Evolutionary conservation across 35 echinoderm and acorn worm species (phyloP), one percentile per base, ranked within the genome.

Genomic region (Ophioderma brevispina): DNA sequence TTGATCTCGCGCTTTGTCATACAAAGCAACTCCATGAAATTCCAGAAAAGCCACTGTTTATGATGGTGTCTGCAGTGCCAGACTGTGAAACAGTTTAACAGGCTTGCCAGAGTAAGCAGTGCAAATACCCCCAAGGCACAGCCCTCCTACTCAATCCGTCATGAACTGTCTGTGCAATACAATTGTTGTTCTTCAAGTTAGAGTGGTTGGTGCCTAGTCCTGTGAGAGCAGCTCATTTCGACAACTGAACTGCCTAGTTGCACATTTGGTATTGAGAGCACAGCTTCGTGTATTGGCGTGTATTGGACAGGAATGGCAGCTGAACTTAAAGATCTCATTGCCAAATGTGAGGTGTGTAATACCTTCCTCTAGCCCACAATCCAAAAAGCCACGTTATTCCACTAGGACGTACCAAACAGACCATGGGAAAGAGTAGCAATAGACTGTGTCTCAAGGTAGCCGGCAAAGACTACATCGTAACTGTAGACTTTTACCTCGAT

Each of bases 71-170:
- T n/a, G n/a, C n/a, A n/a, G n/a, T n/a, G n/a, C 15, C 30, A 85
- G 50, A 33, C 41, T 21, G 39, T 86, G 33, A 77, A 32, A 42
- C 35, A 84, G 18, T 76, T 41, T 39, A 3, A 30, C 52, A 19
- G 90, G 91, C 25, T 96, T 80, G 94, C 94, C 87, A 19, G 75
- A 88, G n/a, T 34, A 31, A 55, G 39, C 85, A 85, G 39, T 25
- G 55, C 34, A 14, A 89, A 32, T 92, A 11, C 84, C 23, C 46
- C 55, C 92, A 77, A 78, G 19, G 76, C 78, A 42, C 38, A 70
- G n/a, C 80, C 86, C 31, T 94, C 35, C n/a, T n/a, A n/a, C n/a
- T n/a, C n/a, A n/a, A n/a, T n/a, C n/a, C n/a, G n/a, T n/a, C n/a
- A n/a, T n/a, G n/a, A n/a, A n/a, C n/a, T n/a, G 17, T 52, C 46